Base-by-base conservation (phyloP, 2,113 vertebrate species). In the Rattus rattus region DNA sequence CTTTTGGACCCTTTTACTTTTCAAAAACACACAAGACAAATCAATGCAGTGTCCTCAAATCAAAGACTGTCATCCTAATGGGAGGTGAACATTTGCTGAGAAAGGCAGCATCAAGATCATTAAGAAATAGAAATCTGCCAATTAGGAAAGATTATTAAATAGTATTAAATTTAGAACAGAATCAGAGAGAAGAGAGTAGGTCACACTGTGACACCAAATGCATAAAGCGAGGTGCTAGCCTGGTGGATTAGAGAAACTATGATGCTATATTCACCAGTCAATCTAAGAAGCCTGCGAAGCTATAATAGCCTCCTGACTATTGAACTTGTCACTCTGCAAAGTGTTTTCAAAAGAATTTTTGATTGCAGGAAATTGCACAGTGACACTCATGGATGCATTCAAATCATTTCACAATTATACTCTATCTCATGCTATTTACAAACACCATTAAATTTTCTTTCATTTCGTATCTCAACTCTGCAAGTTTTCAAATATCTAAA, bases 371-470 rank as follows among this genome's bases (percentile, higher is more conserved):
- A 97, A 97, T 93, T 97, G 96, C 90, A 92, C n/a, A 79, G 83
- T 91, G 83, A 96, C 49, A 88, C 61, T 97, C 96, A 88, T 85
- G 90, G 94, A 88, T 97, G 92, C 88, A 88, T 97, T 97, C 84
- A 95, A 94, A 95, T 93, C 19, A 43, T 97, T 91, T 94, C 85
- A 96, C 75, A 98, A 88, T 97, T 97, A 96, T 39, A 95, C 30
- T 92, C 65, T 94, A 94, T 95, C 84, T 94, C 91, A 84, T 95
- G 80, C 61, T 98, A 95, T 97, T 97, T 96, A 92, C 86, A 95
- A 96, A 96, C 92, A 96, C 88, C 56, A 88, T 81, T 94, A 94
- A 94, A 91, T 90, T 79, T 92, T 76, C 47, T 47, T 54, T 92
- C 12, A 9, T 94, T 97, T 80, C 43, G 39, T 96, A 95, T 94